phyloP scores from a whole-genome alignment of 2,113 vertebrate species.

The Echinops telfairi region DNA sequence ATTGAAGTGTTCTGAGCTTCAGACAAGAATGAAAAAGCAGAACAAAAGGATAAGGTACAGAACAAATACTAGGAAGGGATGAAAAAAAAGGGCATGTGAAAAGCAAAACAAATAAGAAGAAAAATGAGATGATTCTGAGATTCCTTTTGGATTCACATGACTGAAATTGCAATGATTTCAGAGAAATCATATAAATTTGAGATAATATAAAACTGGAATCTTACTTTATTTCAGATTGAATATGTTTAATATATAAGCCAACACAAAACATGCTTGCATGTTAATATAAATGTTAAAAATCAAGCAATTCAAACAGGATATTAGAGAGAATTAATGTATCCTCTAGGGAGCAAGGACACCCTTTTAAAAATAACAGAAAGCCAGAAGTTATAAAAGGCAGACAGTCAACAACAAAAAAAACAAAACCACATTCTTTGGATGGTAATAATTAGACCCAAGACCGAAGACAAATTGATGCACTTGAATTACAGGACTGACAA shows the following conservation, averaged over 20 bases:
- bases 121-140: too few relatives aligned
- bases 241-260: not conserved
- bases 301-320: not conserved
- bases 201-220: not conserved
- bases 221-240: not conserved
- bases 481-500: too few relatives aligned
- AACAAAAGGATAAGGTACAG: fast-evolving
- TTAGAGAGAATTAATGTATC: not conserved
- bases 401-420: not conserved
- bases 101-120: not conserved
- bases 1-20: not conserved
- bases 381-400: not conserved
- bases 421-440: too few relatives aligned
- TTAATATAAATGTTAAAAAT: not conserved
- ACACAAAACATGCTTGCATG: not conserved
- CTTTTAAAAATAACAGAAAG: not conserved
- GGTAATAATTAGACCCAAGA: too few relatives aligned
- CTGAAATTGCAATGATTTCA: not conserved
- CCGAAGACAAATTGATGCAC: too few relatives aligned
- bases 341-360: fast-evolving
- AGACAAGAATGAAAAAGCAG: not conserved
- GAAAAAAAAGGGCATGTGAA: fast-evolving
- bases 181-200: not conserved
- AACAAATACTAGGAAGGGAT: not conserved
- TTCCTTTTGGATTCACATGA: not conserved